These are phyloP conservation scores for Mactromeris polynyma DNA, from an alignment of 2,888 invertebrate genomes.

Conservation along the genomic window DNA sequence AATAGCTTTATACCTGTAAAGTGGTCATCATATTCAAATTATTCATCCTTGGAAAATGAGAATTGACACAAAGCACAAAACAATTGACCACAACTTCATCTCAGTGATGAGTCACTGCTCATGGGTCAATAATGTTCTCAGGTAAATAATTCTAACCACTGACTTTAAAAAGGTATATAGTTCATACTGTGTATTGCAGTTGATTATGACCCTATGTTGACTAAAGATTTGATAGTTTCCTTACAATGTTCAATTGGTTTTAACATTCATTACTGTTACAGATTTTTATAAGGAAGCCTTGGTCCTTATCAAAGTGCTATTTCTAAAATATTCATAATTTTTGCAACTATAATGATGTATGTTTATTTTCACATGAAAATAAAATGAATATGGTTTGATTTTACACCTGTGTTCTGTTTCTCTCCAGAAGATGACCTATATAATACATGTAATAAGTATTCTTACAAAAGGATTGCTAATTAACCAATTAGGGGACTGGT, in stretches of 20 bases:
- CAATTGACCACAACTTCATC: too few species aligned
- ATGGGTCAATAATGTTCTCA: too few species aligned
- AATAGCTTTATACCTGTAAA: too few species aligned
- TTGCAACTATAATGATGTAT: not conserved
- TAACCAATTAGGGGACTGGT: not conserved
- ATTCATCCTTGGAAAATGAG: too few species aligned
- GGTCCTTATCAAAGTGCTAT: not conserved
- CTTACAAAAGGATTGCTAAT: not conserved
- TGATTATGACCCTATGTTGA: not conserved
- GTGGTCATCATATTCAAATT: too few species aligned
- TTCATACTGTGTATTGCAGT: too few species aligned
- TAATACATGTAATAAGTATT: constrained; percentile 5
- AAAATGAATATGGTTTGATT: too few species aligned
- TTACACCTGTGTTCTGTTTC: not conserved
- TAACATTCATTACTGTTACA: not conserved
- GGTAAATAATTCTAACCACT: too few species aligned
- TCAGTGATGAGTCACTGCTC: too few species aligned
- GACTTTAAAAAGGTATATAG: too few species aligned
- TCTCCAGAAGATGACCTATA: constrained; percentile 6
- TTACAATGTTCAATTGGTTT: not conserved
- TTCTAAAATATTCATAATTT: not conserved
- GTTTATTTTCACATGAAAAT: too few species aligned
- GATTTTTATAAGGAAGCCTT: not conserved
- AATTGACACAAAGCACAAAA: too few species aligned
- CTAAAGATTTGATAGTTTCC: not conserved